Evolutionary conservation across 2,113 vertebrate genomes (phyloP).

Genomic region (Meleagris gallopavo): DNA sequence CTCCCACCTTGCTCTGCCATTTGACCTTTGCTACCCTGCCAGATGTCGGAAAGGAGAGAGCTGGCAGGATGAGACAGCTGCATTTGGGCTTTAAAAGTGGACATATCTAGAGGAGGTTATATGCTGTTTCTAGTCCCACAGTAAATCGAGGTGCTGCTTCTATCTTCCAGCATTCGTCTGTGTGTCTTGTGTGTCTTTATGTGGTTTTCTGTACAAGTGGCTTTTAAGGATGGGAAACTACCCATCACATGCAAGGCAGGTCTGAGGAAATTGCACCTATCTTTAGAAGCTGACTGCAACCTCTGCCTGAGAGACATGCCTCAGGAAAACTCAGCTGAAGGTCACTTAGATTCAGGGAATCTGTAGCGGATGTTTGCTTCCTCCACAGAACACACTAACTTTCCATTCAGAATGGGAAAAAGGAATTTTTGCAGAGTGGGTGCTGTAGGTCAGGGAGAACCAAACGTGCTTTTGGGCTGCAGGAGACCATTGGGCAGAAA

Average conservation of each 20-base stretch:
- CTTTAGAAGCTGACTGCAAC: neutral
- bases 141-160: slow-evolving; percentile 54
- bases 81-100: neutral
- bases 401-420: neutral
- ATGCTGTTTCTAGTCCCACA: slow-evolving; percentile 14
- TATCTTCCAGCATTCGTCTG: slow-evolving; percentile 5
- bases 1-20: neutral
- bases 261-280: neutral
- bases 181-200: slow-evolving; percentile 54
- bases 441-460: neutral
- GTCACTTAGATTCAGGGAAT: neutral
- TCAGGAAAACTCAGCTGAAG: neutral
- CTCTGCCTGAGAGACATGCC: neutral
- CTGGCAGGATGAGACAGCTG: neutral
- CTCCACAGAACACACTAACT: neutral
- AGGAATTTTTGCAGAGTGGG: neutral
- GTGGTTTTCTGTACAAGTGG: neutral
- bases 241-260: neutral
- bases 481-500: neutral
- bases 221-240: neutral
- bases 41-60: neutral
- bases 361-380: neutral
- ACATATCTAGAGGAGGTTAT: neutral
- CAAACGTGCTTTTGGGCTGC: neutral
- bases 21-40: slow-evolving; percentile 12